phyloP scores from a whole-genome alignment of 1,140 invertebrate genomes.

The Drosophila repleta region DNA sequence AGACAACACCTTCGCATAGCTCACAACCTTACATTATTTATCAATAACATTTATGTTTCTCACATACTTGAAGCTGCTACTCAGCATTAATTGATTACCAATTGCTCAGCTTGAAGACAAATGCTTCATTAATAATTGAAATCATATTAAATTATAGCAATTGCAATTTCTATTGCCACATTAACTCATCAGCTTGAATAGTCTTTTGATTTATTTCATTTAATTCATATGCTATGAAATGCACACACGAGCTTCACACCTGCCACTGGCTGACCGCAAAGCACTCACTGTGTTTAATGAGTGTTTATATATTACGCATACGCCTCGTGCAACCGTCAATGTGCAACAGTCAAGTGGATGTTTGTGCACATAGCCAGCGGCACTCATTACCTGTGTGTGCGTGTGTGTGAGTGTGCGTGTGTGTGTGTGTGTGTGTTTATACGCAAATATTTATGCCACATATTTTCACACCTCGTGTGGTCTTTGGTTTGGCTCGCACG shows the following conservation, averaged over 20 bases:
- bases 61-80: too few relatives aligned
- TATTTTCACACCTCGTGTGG: slow-evolving; percentile 44
- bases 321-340: slow-evolving; percentile 33
- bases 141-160: slow-evolving; percentile 2
- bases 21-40: too few relatives aligned
- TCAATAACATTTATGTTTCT: too few relatives aligned
- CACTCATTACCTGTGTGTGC: slow-evolving; percentile 31
- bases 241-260: background rate
- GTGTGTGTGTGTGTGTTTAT: too few relatives aligned
- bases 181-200: slow-evolving; percentile 1
- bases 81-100: background rate
- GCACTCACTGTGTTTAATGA: background rate
- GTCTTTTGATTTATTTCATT: slow-evolving; percentile 17
- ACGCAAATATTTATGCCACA: slow-evolving; percentile 28
- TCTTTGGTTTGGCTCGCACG: slow-evolving; percentile 27
- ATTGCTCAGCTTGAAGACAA: background rate
- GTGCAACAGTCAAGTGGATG: slow-evolving; percentile 15
- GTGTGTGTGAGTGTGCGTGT: too few relatives aligned
- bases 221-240: background rate
- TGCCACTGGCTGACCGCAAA: slow-evolving; percentile 5
- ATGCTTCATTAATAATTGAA: background rate
- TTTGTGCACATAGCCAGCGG: slow-evolving; percentile 10
- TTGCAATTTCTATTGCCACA: slow-evolving; percentile 1
- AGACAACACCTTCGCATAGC: too few relatives aligned
- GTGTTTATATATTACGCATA: slow-evolving; percentile 27